Evolutionary conservation across 2,888 invertebrate genomes (phyloP).

Genomic region (Cyrtodaria siliqua): DNA sequence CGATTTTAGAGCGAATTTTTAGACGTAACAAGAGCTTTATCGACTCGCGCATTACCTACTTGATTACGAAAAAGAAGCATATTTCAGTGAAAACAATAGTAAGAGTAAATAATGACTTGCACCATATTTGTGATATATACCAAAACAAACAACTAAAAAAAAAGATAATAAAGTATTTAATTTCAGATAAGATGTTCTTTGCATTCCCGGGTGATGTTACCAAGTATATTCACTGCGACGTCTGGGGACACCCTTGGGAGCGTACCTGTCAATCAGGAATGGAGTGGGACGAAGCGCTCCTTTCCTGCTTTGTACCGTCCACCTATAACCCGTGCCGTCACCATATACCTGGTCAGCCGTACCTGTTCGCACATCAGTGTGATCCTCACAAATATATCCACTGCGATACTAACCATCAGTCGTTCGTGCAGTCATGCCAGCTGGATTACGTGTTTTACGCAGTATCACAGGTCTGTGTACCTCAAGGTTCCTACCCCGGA

Average conservation of each 20-base stretch:
- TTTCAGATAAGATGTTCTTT: slow-evolving; percentile 66
- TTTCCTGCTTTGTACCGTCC: slow-evolving; percentile 59
- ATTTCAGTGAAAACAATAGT: too few relatives aligned
- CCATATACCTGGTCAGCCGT: slow-evolving; percentile 41
- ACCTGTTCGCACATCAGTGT: slow-evolving; percentile 59
- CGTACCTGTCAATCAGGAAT: slow-evolving; percentile 60
- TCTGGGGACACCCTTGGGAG: slow-evolving; percentile 72
- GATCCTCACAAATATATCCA: slow-evolving; percentile 68
- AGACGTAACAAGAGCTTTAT: too few relatives aligned
- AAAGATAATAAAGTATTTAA: too few relatives aligned
- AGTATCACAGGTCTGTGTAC: slow-evolving; percentile 51
- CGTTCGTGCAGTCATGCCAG: slow-evolving; percentile 50
- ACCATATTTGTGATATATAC: too few relatives aligned
- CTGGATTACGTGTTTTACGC: slow-evolving; percentile 52
- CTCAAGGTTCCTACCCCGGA: slow-evolving; percentile 46
- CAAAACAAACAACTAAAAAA: too few relatives aligned
- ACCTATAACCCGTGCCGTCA: slow-evolving; percentile 55
- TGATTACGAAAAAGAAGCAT: too few relatives aligned
- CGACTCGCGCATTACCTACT: too few relatives aligned
- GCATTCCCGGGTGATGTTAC: slow-evolving; percentile 49
- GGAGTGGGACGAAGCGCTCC: slow-evolving; percentile 68
- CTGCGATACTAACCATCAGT: slow-evolving; percentile 65
- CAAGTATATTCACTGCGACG: slow-evolving; percentile 73
- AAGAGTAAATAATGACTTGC: too few relatives aligned
- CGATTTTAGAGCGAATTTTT: too few relatives aligned